Evolutionary conservation across 2,888 invertebrate species (phyloP).

Genomic region (Pantelozetes paolii): DNA sequence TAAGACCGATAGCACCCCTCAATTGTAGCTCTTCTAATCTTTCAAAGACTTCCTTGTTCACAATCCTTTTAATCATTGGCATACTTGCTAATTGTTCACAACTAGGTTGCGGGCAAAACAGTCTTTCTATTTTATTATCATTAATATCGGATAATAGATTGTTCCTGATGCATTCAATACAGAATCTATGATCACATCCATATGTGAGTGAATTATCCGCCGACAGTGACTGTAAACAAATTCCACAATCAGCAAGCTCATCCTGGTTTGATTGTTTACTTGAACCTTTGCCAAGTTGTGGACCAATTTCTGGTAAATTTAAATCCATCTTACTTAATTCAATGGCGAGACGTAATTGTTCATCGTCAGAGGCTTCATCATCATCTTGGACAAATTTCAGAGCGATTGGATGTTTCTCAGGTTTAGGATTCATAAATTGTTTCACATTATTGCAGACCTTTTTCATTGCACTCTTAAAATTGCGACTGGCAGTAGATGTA

Average conservation of each 20-base stretch:
- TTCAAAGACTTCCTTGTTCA: background rate
- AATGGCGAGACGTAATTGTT: background rate
- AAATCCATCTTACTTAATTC: background rate
- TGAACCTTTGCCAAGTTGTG: no score
- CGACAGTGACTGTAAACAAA: background rate
- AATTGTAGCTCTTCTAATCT: background rate
- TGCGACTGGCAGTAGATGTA: no score
- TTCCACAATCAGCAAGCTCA: background rate
- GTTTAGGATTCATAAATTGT: background rate
- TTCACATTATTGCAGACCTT: background rate
- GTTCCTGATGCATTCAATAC: background rate
- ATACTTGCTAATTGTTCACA: background rate
- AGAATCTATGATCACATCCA: conserved; percentile 4
- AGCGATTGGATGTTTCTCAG: no score
- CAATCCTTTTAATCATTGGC: background rate
- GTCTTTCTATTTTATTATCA: background rate
- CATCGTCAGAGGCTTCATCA: background rate
- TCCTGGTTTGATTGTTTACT: background rate
- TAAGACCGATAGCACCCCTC: background rate
- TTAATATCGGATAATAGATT: background rate
- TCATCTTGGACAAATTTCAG: background rate
- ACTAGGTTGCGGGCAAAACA: background rate
- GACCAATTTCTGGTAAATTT: no score
- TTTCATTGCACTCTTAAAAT: no score
- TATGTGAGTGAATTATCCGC: background rate